Percentiles rank a stretch among this genome's conserved stretches.
phyloP scores from a whole-genome alignment of 2,113 vertebrate genomes.

The Rutilus rutilus region DNA sequence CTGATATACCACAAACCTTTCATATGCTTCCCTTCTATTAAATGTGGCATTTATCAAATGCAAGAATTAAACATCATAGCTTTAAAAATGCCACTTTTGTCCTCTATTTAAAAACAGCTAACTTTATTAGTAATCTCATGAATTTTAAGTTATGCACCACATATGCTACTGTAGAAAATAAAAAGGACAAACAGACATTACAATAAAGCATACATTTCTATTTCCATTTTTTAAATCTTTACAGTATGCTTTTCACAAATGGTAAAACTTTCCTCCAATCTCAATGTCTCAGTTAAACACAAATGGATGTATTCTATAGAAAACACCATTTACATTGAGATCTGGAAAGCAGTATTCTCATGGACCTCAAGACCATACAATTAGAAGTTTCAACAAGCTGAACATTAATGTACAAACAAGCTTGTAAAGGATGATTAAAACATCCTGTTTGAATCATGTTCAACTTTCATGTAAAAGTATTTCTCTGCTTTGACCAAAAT shows the following conservation, averaged over 20 bases:
- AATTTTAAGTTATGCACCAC: neutral
- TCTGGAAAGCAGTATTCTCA: neutral
- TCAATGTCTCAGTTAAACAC: neutral
- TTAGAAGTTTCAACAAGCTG: neutral
- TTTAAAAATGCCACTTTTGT: neutral
- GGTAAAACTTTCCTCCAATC: neutral
- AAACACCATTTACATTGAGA: neutral
- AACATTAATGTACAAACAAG: slow-evolving; percentile 7
- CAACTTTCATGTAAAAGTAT: neutral
- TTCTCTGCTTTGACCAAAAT: neutral
- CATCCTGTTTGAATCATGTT: neutral
- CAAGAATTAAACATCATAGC: neutral
- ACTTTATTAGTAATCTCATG: neutral
- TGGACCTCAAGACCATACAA: neutral
- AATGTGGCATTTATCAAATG: neutral
- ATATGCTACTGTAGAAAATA: neutral
- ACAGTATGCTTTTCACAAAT: neutral
- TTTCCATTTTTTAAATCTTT: neutral
- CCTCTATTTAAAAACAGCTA: neutral
- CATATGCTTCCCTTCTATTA: neutral
- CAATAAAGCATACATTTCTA: neutral
- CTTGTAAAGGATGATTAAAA: neutral
- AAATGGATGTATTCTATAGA: neutral
- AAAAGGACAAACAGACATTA: neutral
- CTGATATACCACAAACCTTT: neutral